Base-by-base conservation (phyloP, 2,113 vertebrate genomes). In the Sitta europaea region DNA sequence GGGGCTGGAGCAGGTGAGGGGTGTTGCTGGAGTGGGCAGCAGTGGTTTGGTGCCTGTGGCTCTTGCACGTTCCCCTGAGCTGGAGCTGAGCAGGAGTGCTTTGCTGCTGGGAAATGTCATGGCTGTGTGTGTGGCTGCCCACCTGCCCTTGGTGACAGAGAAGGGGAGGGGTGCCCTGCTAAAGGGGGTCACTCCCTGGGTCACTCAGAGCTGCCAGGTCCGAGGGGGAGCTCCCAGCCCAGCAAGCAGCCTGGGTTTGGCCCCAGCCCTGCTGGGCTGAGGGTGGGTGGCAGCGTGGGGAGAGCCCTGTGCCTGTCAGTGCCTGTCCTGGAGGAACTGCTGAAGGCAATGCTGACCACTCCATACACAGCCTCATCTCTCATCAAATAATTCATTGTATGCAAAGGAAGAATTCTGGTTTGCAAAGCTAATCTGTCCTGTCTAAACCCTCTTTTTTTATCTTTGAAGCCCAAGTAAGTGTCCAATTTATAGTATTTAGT, bases 111-210 rank as follows among this genome's bases (percentile, higher is more conserved):
- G 22, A 70, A 88, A 11, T 3, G 28, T 4, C n/a, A 13, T 42
- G 6, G 0, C 0, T 10, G 16, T 20, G 33, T 1, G 2, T 15
- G 25, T n/a, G 48, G 28, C 23, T 57, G 47, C 29, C 13, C 3
- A 5, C 9, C 15, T 27, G 42, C 54, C 1, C 48, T 42, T 28
- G 18, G 5, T 12, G 22, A 18, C 24, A 19, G 19, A 38, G 54
- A 19, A 33, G 9, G 18, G 35, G 21, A 3, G 5, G 1, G 28
- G 40, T 21, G 9, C n/a, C 36, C 43, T 67, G 29, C 19, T 48
- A 5, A 11, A 36, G 11, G 16, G 58, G 25, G 61, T 5, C 0
- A 0, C 5, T 48, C 11, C 51, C 25, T 0, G 0, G 9, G 25
- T 50, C 35, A n/a, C 35, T 15, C 24, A 76, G 58, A 68, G 72